Evolutionary conservation across 1,140 invertebrate species (phyloP), one percentile per base, ranked within the genome.

Genomic region (Hermatobates lingyangjiaoensis): DNA sequence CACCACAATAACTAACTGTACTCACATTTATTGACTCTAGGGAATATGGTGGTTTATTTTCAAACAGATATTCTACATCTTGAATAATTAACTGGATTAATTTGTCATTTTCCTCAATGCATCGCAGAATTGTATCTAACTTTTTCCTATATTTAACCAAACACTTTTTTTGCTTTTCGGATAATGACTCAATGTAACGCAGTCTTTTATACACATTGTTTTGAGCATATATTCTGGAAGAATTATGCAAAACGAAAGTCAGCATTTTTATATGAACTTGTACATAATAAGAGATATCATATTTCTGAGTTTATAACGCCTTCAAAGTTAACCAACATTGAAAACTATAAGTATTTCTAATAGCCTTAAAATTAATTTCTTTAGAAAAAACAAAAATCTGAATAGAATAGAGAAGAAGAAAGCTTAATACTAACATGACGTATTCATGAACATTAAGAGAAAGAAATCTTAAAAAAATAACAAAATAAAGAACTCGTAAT

Each of bases 21-120:
- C 62, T 64, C 65, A 68, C 63, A 62, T 60, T 65, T 56, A 70
- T 66, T 38, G 60, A 59, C 53, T 69, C 63, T 25, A 64, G 57
- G 55, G 62, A 64, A 21, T 64, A 59, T 48, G 73, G 72, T 56
- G 68, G 69, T 14, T 78, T 73, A 66, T 87, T 87, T 63, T 85
- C 83, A 71, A 92, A 92, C 68, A 92, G 82, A 45, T 75, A 75
- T 24, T 80, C 76, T 1, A 83, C 83, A 68, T 90, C 82, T 60
- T 80, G 74, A 26, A 90, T 74, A 46, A 95, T 87, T 23, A 84
- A 66, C 51, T 83, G 78, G 10, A 95, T 86, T 21, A 95, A 76
- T 44, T 77, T 70, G 58, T 84, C 79, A 66, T 95, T 96, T 48
- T 80, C 76, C 42, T 88, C 83, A 24, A 95, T 77, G 61, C 86